Conservation (phyloP, 1,140 invertebrate species). For the Drosophila nigromelanica region DNA sequence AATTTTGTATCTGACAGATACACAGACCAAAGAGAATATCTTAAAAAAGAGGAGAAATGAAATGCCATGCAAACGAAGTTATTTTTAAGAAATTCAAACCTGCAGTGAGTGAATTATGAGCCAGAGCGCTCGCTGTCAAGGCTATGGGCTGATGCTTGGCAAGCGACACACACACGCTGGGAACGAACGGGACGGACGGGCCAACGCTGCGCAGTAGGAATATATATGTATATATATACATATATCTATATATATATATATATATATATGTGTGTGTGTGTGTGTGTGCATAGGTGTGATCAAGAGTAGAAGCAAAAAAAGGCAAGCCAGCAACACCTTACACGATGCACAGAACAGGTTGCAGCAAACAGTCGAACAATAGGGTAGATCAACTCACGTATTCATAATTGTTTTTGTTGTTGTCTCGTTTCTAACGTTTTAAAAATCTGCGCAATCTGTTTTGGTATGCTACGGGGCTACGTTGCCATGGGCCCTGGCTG, state of each 20-base stretch:
- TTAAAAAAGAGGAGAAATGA: constrained; percentile 19
- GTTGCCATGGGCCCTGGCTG: constrained; percentile 29
- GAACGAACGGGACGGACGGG: constrained; percentile 30
- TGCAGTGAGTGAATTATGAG: constrained; percentile 82
- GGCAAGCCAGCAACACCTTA: constrained; percentile 58
- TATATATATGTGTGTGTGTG: too few species aligned
- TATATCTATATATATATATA: background rate
- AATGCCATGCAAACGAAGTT: constrained; percentile 75
- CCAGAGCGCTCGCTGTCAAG: constrained; percentile 64
- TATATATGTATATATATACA: too few species aligned
- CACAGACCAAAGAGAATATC: constrained; percentile 9
- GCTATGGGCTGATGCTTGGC: constrained; percentile 59
- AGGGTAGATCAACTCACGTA: constrained; percentile 77
- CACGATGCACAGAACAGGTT: constrained; percentile 73
- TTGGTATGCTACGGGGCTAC: constrained; percentile 65
- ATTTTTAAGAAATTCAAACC: constrained; percentile 81
- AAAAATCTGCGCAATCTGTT: constrained; percentile 75
- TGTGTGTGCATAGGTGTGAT: constrained; percentile 7
- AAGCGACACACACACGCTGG: constrained; percentile 72
- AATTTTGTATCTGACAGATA: constrained; percentile 55
- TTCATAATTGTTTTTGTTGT: constrained; percentile 53
- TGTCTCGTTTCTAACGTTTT: constrained; percentile 69
- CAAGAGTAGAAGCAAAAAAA: constrained; percentile 33
- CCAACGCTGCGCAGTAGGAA: constrained; percentile 38
- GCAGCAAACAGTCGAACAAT: constrained; percentile 62